Evolutionary conservation across 2,888 invertebrate species (phyloP).

Genomic region (Ophonus ardosiacus): DNA sequence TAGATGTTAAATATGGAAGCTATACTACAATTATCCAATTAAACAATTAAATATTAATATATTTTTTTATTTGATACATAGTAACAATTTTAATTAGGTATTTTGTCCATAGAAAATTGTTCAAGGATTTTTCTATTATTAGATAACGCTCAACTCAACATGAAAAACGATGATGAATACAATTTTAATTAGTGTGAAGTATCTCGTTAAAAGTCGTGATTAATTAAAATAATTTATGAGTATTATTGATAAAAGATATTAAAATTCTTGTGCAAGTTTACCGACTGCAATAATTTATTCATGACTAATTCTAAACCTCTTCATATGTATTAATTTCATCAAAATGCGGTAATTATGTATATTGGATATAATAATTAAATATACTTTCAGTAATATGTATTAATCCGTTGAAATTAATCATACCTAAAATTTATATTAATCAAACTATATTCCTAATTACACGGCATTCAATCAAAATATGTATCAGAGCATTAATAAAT

Average conservation of each 20-base stretch:
- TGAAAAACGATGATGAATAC: constrained; percentile 11
- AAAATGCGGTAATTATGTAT: not conserved
- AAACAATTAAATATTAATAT: not conserved
- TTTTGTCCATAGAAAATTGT: not conserved
- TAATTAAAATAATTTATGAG: constrained; percentile 37
- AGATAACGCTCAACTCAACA: not conserved
- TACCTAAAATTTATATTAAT: not conserved
- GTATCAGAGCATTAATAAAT: not conserved
- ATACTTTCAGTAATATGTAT: not conserved
- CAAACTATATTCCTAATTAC: not conserved
- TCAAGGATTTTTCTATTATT: not conserved
- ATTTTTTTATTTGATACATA: not conserved
- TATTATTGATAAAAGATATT: not conserved
- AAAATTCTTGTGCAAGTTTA: not conserved
- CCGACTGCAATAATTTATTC: not conserved
- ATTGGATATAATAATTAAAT: not conserved
- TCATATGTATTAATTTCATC: not conserved
- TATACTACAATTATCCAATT: not conserved
- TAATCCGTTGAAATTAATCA: not conserved
- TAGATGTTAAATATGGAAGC: not conserved
- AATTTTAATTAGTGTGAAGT: constrained; percentile 18
- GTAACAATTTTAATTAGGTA: not conserved
- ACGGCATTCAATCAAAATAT: not conserved
- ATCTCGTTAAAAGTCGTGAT: constrained; percentile 28
- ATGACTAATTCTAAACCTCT: not conserved